These are phyloP conservation scores for Corvus cornix DNA, from an alignment of 2,113 vertebrate genomes.

Conservation along the genomic window DNA sequence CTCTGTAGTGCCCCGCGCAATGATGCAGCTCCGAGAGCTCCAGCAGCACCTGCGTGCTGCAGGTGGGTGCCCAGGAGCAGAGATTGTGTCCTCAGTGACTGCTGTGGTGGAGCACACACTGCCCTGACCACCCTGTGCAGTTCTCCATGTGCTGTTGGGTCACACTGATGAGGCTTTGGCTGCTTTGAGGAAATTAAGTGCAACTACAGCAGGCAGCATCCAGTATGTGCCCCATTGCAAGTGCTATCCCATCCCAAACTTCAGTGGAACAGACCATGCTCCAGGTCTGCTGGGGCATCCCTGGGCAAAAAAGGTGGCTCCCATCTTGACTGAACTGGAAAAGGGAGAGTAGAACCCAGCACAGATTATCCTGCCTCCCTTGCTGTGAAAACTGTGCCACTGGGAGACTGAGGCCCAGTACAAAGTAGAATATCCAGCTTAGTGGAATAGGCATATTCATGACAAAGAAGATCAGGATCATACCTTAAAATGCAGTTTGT, in stretches of 20 bases:
- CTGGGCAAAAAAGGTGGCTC: neutral
- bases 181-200: neutral
- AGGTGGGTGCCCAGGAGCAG: neutral
- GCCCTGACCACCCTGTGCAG: accelerated
- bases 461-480: neutral
- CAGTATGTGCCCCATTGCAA: neutral
- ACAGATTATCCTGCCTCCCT: neutral
- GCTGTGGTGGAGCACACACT: neutral
- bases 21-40: neutral
- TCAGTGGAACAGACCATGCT: neutral
- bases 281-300: neutral
- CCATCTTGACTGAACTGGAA: neutral
- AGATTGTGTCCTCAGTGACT: neutral
- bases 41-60: neutral
- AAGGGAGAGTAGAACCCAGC: neutral
- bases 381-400: neutral
- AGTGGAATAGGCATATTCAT: neutral
- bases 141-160: accelerated
- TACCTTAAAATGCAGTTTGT: neutral
- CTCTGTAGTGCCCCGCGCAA: accelerated
- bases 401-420: neutral
- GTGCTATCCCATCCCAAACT: neutral
- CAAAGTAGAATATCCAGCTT: neutral
- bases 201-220: neutral
- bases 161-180: neutral